A percentile compares a stretch with the other conserved stretches of the same genome.
Conservation (phyloP, 2,888 invertebrate genomes). For the Scaptomyza cyrtandrae region DNA sequence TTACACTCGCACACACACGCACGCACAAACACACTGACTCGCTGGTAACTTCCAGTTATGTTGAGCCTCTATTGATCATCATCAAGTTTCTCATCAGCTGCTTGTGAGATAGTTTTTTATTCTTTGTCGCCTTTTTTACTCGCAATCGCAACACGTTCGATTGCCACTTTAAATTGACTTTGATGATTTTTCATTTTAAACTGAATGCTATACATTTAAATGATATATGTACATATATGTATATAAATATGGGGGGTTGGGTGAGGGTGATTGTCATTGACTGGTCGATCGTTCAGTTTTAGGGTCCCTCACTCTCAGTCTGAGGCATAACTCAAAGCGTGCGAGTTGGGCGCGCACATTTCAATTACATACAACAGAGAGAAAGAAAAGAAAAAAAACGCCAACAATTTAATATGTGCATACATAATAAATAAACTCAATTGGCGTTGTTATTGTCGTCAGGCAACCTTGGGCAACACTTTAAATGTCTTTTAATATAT, state of each 20-base stretch:
- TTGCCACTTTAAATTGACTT: conserved; percentile 70
- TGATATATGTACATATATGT: conserved; percentile 4
- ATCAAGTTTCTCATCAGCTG: conserved; percentile 39
- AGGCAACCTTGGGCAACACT: conserved; percentile 50
- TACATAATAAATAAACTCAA: conserved; percentile 37
- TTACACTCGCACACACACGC: not conserved
- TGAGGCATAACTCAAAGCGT: conserved; percentile 31
- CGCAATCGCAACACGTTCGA: conserved; percentile 75
- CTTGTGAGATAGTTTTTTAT: conserved; percentile 21
- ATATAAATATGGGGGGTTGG: not conserved
- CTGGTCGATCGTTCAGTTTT: conserved; percentile 32
- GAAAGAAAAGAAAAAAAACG: not conserved
- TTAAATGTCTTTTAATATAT: conserved; percentile 38
- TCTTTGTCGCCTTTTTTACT: conserved; percentile 35
- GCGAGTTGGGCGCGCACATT: conserved; percentile 27
- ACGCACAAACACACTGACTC: not conserved
- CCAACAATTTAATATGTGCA: conserved; percentile 4
- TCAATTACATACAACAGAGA: conserved; percentile 20
- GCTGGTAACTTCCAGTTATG: conserved; percentile 25
- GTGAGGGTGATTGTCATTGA: conserved; percentile 47
- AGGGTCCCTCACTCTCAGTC: conserved; percentile 28
- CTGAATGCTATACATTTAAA: conserved; percentile 61
- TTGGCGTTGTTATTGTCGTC: conserved; percentile 13
- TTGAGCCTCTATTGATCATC: conserved; percentile 24
- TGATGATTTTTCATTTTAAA: conserved; percentile 75